phyloP scores from a whole-genome alignment of 2,888 invertebrate species.

The Germaria angustata region DNA sequence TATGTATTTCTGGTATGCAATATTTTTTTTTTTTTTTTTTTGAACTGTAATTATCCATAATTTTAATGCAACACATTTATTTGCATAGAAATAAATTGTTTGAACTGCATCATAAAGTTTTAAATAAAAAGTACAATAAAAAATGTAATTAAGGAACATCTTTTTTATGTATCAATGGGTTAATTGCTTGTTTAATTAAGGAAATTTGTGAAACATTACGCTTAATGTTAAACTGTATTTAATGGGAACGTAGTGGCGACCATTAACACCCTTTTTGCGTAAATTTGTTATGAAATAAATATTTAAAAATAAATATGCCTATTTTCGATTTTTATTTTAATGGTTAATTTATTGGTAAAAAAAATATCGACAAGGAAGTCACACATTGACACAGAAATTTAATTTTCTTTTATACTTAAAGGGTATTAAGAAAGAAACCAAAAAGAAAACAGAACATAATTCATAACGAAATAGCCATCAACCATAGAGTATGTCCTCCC shows the following conservation, averaged over 20 bases:
- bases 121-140: not conserved
- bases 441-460: not conserved
- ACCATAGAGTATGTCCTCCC: no score
- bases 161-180: slow-evolving; percentile 10
- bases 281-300: not conserved
- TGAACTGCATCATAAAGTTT: not conserved
- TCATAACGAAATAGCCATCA: no score
- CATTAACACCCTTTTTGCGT: not conserved
- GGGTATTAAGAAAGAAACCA: no score
- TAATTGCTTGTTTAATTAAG: slow-evolving; percentile 43
- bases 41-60: no score
- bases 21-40: no score
- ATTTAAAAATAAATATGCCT: not conserved
- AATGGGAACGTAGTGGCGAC: slow-evolving; percentile 10
- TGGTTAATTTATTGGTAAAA: not conserved
- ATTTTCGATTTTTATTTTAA: no score
- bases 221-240: not conserved
- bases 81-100: no score
- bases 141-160: slow-evolving; percentile 9
- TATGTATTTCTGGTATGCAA: no score
- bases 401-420: no score
- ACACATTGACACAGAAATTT: not conserved
- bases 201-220: not conserved
- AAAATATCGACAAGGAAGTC: not conserved
- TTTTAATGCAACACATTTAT: no score